phyloP scores from a whole-genome alignment of 2,113 vertebrate genomes.

The Tetraodon nigroviridis region DNA sequence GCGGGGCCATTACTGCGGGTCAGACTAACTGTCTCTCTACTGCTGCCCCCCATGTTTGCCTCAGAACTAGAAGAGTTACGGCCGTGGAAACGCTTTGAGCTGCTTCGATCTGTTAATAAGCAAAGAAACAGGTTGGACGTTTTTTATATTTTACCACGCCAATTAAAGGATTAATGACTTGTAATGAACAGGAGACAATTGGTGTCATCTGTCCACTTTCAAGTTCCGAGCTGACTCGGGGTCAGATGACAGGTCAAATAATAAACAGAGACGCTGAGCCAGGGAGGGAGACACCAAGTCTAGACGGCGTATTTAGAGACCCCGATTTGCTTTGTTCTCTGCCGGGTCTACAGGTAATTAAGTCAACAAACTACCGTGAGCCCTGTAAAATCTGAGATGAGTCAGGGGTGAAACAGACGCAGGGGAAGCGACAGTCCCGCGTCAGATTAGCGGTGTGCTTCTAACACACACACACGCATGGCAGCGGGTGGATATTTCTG shows the following conservation, averaged over 20 bases:
- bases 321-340: constrained; percentile 72
- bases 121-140: neutral
- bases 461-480: neutral
- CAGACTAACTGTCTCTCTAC: constrained; percentile 65
- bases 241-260: constrained; percentile 59
- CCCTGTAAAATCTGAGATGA: constrained; percentile 43
- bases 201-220: constrained; percentile 44
- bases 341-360: constrained; percentile 78
- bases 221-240: constrained; percentile 46
- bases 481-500: neutral
- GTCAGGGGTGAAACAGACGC: constrained; percentile 26
- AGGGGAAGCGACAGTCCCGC: neutral
- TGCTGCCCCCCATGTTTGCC: constrained; percentile 49
- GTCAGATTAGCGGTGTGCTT: neutral
- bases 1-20: constrained; percentile 53
- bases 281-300: constrained; percentile 74
- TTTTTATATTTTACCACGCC: neutral
- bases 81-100: constrained; percentile 2
- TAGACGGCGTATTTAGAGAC: constrained; percentile 72
- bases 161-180: constrained; percentile 43
- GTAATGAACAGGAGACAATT: constrained; percentile 42
- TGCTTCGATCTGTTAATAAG: constrained; percentile 27
- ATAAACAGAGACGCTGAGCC: constrained; percentile 57
- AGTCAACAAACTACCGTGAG: constrained; percentile 60
- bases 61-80: neutral